Percentiles rank a stretch among this genome's conserved stretches.
These are phyloP conservation scores for Elegia similella DNA, from an alignment of 2,888 invertebrate genomes.

Conservation along the genomic window DNA sequence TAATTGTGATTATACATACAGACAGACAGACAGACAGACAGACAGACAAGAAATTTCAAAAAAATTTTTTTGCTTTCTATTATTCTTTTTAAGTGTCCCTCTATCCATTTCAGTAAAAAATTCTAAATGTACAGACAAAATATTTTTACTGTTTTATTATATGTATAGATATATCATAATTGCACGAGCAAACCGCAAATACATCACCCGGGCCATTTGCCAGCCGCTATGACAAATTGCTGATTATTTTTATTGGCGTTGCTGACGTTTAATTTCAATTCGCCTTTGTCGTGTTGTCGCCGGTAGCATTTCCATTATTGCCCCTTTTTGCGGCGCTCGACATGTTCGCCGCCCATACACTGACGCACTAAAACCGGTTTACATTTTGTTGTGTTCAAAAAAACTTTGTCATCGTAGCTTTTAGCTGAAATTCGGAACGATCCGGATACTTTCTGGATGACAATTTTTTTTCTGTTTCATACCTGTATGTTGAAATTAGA, in stretches of 20 bases:
- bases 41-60: too few species aligned
- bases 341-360: neutral
- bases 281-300: slow-evolving; percentile 46
- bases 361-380: slow-evolving; percentile 25
- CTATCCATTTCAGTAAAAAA: too few species aligned
- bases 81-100: too few species aligned
- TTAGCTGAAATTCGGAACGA: neutral
- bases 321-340: neutral
- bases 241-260: slow-evolving; percentile 43
- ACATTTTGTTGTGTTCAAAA: slow-evolving; percentile 4
- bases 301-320: slow-evolving; percentile 37
- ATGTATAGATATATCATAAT: too few species aligned
- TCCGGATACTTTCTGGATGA: neutral
- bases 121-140: too few species aligned
- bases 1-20: too few species aligned
- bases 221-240: slow-evolving; percentile 4
- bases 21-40: too few species aligned
- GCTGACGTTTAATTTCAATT: slow-evolving; percentile 62
- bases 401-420: slow-evolving; percentile 9
- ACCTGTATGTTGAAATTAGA: too few species aligned
- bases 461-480: neutral
- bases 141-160: too few species aligned
- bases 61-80: too few species aligned
- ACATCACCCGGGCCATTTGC: neutral
- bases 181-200: neutral